phyloP scores from a whole-genome alignment of 2,888 invertebrate species.

The Scaptomyza parva region DNA sequence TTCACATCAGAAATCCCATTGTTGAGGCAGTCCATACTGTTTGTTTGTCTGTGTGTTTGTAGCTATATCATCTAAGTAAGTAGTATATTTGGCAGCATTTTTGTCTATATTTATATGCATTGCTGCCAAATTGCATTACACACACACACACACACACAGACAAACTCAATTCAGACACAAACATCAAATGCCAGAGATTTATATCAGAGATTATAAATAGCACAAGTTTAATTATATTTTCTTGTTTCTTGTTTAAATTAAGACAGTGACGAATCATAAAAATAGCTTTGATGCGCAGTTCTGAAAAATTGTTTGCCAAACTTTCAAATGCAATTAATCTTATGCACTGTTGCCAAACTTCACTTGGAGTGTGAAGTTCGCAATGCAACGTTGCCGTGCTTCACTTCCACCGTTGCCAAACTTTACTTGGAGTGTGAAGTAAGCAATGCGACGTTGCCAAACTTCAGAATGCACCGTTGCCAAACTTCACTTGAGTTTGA shows the following conservation, averaged over 20 bases:
- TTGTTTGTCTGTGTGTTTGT: too few relatives aligned
- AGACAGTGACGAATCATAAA: not conserved
- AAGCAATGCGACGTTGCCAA: constrained; percentile 20
- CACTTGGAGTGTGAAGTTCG: not conserved
- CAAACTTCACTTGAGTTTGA: constrained; percentile 17
- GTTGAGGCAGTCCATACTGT: constrained; percentile 31
- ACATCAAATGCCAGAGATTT: not conserved
- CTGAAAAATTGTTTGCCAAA: constrained; percentile 26
- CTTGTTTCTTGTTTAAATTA: not conserved
- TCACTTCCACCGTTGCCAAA: constrained; percentile 16
- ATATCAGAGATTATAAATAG: constrained; percentile 2
- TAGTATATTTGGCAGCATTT: not conserved
- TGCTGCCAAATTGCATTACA: constrained; percentile 8
- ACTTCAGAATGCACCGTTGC: constrained; percentile 29
- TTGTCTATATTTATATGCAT: constrained; percentile 7
- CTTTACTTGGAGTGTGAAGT: constrained; percentile 12
- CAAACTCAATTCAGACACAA: too few relatives aligned
- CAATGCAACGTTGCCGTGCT: constrained; percentile 26
- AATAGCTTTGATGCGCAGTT: not conserved
- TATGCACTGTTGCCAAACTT: constrained; percentile 20
- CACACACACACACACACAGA: not conserved
- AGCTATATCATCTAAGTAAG: constrained; percentile 1
- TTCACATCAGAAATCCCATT: constrained; percentile 20
- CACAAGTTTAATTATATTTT: not conserved
- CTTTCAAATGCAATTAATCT: not conserved